Percentiles rank a stretch among this genome's conserved stretches.
Evolutionary conservation across 2,797 vertebrate species (phyloP).

Genomic region (Ara ararauna): DNA sequence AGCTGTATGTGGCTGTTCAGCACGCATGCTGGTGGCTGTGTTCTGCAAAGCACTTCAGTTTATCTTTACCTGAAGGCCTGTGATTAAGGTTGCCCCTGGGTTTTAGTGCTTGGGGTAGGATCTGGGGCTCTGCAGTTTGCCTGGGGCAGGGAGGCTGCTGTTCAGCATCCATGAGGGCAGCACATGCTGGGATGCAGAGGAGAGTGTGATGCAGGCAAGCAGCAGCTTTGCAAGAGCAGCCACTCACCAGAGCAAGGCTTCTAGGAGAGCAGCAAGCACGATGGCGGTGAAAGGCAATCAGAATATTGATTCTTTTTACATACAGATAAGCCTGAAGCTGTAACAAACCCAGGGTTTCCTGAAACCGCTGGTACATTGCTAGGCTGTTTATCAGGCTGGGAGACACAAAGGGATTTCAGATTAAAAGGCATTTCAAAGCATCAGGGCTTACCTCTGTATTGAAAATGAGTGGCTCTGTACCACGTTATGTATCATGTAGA

Average conservation of each 20-base stretch:
- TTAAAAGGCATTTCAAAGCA: constrained; percentile 34
- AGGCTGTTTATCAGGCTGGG: constrained; percentile 43
- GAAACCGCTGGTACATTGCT: constrained; percentile 12
- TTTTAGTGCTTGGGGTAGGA: background rate
- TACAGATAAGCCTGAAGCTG: constrained; percentile 42
- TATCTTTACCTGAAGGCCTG: background rate
- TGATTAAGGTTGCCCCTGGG: background rate
- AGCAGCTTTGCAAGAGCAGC: background rate
- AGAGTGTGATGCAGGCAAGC: background rate
- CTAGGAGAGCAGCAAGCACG: background rate
- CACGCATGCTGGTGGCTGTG: background rate
- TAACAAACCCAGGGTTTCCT: constrained; percentile 49
- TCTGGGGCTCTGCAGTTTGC: background rate
- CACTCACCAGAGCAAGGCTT: background rate
- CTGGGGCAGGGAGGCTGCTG: background rate
- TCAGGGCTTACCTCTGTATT: background rate
- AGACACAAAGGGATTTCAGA: constrained; percentile 54
- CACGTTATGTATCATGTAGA: background rate
- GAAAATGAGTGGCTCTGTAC: background rate
- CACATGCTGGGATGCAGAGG: background rate
- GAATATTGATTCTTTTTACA: constrained; percentile 58
- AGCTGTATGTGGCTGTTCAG: background rate
- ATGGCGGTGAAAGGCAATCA: constrained; percentile 38
- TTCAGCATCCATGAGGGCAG: background rate
- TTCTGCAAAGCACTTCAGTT: background rate